phyloP scores from a whole-genome alignment of 1,140 invertebrate species.

The Cotesia glomerata region DNA sequence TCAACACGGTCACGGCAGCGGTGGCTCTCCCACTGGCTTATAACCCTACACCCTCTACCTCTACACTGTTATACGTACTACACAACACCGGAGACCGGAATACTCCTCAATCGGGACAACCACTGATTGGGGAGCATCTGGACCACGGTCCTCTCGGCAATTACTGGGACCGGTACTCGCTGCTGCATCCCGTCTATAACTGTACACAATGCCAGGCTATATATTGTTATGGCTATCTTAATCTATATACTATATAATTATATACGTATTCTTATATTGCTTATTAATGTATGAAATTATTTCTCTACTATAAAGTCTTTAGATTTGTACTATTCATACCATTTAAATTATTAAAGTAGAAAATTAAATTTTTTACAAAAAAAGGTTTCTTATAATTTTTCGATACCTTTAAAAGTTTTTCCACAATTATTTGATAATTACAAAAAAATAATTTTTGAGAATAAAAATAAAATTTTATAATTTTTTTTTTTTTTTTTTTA shows the following conservation, averaged over 20 bases:
- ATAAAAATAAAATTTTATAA: no score
- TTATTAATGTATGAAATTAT: not conserved
- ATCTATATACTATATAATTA: conserved; percentile 8
- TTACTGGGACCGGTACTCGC: conserved; percentile 53
- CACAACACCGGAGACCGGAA: conserved; percentile 10
- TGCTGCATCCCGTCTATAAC: conserved; percentile 41
- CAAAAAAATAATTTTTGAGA: no score
- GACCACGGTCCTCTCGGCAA: conserved; percentile 58
- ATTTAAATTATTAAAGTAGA: not conserved
- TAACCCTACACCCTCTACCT: not conserved
- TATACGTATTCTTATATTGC: not conserved
- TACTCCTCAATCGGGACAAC: conserved; percentile 40
- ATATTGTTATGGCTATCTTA: conserved; percentile 11
- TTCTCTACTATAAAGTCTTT: not conserved
- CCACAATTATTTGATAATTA: no score
- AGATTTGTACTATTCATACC: not conserved
- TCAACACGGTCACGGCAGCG: conserved; percentile 53
- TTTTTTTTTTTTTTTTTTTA: no score
- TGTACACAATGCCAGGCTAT: conserved; percentile 20
- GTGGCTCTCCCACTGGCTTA: conserved; percentile 33
- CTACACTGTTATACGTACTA: no score
- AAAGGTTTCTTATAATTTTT: no score
- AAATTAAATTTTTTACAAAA: no score
- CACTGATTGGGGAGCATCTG: conserved; percentile 63
- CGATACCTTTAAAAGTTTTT: no score